Conservation (phyloP, 2,888 invertebrate genomes). For the Pherbina coryleti region DNA sequence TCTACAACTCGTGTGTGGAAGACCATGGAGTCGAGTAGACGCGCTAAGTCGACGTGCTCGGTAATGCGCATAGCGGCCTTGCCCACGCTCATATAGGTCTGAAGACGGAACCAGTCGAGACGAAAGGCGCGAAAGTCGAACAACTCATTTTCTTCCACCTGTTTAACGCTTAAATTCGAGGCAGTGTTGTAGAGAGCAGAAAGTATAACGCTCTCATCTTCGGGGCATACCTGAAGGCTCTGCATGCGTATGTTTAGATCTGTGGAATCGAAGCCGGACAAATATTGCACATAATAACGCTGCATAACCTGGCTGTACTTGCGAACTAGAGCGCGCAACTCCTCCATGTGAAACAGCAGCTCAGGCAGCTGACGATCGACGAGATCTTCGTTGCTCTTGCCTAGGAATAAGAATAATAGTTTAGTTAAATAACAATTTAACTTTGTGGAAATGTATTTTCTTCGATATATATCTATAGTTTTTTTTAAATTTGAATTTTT, state of each 20-base stretch:
- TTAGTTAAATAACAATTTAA: no score
- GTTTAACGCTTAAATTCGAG: constrained; percentile 87
- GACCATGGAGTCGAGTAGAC: constrained; percentile 92
- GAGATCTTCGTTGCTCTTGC: constrained; percentile 86
- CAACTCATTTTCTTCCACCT: constrained; percentile 95
- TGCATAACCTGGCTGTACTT: constrained; percentile 98
- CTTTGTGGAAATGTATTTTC: no score
- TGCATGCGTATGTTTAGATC: constrained; percentile 89
- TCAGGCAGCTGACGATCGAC: constrained; percentile 97
- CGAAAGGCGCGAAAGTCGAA: constrained; percentile 97
- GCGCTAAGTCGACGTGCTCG: constrained; percentile 88
- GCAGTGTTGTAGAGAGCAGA: constrained; percentile 93
- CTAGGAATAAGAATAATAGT: constrained; percentile 44
- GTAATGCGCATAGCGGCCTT: constrained; percentile 84
- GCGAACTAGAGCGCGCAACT: constrained; percentile 91
- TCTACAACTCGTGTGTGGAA: constrained; percentile 99
- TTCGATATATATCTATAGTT: no score
- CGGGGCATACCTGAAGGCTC: constrained; percentile 86
- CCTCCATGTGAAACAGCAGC: constrained; percentile 97
- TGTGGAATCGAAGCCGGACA: constrained; percentile 95
- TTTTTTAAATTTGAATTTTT: no score
- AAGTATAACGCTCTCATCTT: constrained; percentile 94
- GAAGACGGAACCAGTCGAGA: constrained; percentile 97
- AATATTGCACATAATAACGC: constrained; percentile 96
- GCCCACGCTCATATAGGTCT: constrained; percentile 90